Conservation (phyloP, 2,888 invertebrate species). For the Brachylomia viminalis region DNA sequence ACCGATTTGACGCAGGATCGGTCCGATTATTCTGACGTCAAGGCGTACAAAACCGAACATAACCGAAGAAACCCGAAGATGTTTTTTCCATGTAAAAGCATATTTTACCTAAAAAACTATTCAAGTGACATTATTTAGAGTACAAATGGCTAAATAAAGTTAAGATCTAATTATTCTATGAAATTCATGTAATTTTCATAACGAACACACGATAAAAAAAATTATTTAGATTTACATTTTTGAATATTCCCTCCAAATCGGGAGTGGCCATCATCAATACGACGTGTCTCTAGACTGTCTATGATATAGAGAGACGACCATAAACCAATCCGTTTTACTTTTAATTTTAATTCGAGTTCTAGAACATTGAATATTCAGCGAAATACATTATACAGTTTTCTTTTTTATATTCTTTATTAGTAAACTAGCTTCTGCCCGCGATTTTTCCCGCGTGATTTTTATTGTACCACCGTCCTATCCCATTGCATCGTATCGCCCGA, state of each 20-base stretch:
- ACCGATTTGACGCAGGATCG: slow-evolving; percentile 85
- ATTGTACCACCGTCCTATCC: too few species aligned
- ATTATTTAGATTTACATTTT: slow-evolving; percentile 62
- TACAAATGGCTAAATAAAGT: background rate
- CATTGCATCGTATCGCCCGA: too few species aligned
- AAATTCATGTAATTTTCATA: background rate
- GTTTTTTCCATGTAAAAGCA: slow-evolving; percentile 69
- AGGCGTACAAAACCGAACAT: slow-evolving; percentile 81
- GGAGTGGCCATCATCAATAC: slow-evolving; percentile 89
- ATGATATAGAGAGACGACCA: slow-evolving; percentile 76
- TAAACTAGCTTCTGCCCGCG: too few species aligned
- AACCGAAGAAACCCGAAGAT: slow-evolving; percentile 80
- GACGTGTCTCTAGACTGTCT: slow-evolving; percentile 85
- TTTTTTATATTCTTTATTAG: background rate
- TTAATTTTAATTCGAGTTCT: slow-evolving; percentile 33
- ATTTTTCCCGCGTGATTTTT: too few species aligned
- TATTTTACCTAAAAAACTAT: slow-evolving; percentile 51
- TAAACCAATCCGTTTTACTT: slow-evolving; percentile 66
- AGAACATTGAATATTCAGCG: slow-evolving; percentile 12
- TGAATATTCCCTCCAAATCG: slow-evolving; percentile 84
- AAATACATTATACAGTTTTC: too few species aligned
- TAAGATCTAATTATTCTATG: background rate
- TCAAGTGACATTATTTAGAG: background rate
- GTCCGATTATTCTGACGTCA: slow-evolving; percentile 88
- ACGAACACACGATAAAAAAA: slow-evolving; percentile 31